These are phyloP conservation scores for Drosophila ochracea DNA, from an alignment of 2,888 invertebrate genomes.

Conservation along the genomic window DNA sequence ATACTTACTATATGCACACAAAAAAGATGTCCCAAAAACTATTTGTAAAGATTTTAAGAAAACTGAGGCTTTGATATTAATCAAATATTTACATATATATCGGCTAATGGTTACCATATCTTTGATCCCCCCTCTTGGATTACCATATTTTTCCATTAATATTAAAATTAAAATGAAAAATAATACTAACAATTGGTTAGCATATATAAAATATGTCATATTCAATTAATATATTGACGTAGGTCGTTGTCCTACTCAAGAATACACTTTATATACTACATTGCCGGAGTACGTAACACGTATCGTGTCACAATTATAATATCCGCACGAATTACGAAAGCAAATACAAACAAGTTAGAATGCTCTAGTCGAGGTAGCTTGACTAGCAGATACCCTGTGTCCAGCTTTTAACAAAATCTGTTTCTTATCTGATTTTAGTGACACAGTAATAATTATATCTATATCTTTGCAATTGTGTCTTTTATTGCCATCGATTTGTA, in stretches of 20 bases:
- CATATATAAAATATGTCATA: background rate
- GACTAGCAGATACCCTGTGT: background rate
- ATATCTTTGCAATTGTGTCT: background rate
- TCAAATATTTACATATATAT: background rate
- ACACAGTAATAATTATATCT: background rate
- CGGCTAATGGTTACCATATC: background rate
- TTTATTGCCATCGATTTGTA: background rate
- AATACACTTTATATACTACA: background rate
- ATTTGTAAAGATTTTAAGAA: background rate
- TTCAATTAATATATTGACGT: background rate
- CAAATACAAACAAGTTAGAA: background rate
- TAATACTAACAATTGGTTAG: background rate
- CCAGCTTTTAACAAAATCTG: background rate
- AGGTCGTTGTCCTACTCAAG: conserved; percentile 4
- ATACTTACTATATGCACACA: background rate
- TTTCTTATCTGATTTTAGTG: background rate
- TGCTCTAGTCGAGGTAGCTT: background rate
- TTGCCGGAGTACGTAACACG: background rate
- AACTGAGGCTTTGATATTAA: background rate
- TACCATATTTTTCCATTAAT: background rate
- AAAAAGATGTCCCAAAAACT: background rate
- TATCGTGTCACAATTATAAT: conserved; percentile 4
- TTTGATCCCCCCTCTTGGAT: background rate
- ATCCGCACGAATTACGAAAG: background rate
- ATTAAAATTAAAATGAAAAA: background rate